A percentile compares a stretch with the other conserved stretches of the same genome.
phyloP scores from a whole-genome alignment of 2,797 vertebrate genomes.

The Intellagama lesueurii region DNA sequence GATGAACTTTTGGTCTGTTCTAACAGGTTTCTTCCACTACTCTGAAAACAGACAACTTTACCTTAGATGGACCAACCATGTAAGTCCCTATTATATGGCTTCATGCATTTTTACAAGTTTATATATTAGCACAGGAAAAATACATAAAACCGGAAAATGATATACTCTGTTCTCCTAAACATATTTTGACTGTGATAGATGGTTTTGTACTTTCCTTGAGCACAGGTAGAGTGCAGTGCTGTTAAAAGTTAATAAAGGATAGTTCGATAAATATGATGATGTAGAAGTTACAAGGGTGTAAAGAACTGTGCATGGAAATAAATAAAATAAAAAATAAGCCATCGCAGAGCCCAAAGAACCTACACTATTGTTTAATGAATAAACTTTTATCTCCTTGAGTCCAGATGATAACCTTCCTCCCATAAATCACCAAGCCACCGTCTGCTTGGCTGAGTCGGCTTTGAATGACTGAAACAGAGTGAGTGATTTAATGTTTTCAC shows the following conservation, averaged over 20 bases:
- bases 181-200: constrained; percentile 4
- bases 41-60: background rate
- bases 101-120: background rate
- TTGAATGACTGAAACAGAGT: constrained; percentile 16
- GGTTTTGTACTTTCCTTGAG: constrained; percentile 8
- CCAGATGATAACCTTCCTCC: constrained; percentile 5
- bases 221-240: background rate
- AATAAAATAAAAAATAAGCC: constrained; percentile 5
- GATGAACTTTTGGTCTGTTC: background rate
- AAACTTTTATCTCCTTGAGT: constrained; percentile 30
- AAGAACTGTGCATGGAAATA: background rate
- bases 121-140: background rate
- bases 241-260: constrained; percentile 28
- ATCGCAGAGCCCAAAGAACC: constrained; percentile 11
- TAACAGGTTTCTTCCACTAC: background rate
- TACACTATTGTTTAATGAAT: constrained; percentile 35
- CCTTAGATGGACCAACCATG: too few relatives aligned
- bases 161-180: background rate
- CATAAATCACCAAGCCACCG: constrained; percentile 26
- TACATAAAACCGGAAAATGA: background rate
- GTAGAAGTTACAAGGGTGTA: constrained; percentile 17
- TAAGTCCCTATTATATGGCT: background rate
- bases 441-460: background rate
- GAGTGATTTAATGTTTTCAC: background rate
- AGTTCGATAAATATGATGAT: constrained; percentile 21